Evolutionary conservation across 1,140 invertebrate species (phyloP).

Genomic region (Leptinotarsa lineolata): DNA sequence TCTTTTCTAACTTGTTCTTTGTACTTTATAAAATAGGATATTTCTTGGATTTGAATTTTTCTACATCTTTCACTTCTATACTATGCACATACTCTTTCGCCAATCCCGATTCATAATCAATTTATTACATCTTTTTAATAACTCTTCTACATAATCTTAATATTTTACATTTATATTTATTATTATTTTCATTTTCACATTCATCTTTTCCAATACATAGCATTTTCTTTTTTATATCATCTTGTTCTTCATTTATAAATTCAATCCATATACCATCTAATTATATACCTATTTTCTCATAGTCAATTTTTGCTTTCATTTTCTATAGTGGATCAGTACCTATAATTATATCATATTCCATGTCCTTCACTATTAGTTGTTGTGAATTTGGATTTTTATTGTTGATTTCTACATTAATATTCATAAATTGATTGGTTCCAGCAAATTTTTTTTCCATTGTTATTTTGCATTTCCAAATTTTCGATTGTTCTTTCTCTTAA

Average conservation of each 20-base stretch:
- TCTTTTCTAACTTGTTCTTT: neutral
- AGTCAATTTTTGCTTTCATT: neutral
- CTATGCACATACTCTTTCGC: neutral
- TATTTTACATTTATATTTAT: neutral
- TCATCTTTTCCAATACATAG: neutral
- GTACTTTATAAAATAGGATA: slow-evolving; percentile 7
- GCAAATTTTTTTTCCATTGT: too few species aligned
- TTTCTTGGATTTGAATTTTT: neutral
- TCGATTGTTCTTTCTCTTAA: too few species aligned
- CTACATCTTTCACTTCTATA: neutral
- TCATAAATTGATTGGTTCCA: too few species aligned
- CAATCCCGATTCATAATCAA: neutral
- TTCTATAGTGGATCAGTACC: neutral
- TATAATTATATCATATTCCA: neutral
- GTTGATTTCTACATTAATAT: too few species aligned
- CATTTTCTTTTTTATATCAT: neutral
- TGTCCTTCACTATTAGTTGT: too few species aligned
- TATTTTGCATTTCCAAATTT: too few species aligned
- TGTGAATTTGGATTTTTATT: too few species aligned
- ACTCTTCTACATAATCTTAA: neutral
- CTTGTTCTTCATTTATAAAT: neutral
- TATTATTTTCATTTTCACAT: neutral
- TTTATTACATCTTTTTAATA: neutral
- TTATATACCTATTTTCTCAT: neutral
- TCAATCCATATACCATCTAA: neutral